Base-by-base conservation (phyloP, 2,113 vertebrate genomes). In the Etheostoma cragini region DNA sequence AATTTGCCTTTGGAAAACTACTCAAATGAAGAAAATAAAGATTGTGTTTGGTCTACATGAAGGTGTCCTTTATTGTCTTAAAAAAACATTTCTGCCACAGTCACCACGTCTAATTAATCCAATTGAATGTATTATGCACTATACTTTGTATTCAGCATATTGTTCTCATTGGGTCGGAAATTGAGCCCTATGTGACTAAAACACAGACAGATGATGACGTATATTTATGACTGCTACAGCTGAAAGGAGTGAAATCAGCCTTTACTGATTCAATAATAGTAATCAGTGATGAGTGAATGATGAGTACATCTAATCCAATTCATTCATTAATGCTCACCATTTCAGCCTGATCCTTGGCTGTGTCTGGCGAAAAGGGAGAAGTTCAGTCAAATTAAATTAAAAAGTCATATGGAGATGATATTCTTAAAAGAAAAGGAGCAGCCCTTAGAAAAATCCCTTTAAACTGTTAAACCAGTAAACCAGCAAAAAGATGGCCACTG, bases 1-100 rank as follows among this genome's bases (percentile, higher is more conserved):
- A 95, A 94, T 85, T 94, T 94, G 85, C 82, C 86, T 93, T 95
- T 85, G 42, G 91, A 82, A 42, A 81, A 72, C 24, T 60, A 46
- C 90, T 94, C 16, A 45, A 78, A 72, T 85, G 30, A 94, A 81
- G 72, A 67, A 64, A 92, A 89, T 86, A 93, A 93, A 89, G 46
- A 77, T 74, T 80, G 57, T 74, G 87, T 82, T 87, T 74, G 71
- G 78, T 88, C 73, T 87, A 73, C 1, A 6, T 46, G 14, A 67
- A 65, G n/a, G 26, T 63, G 42, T 3, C 0, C 60, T 67, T 82
- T 62, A 50, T 78, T 58, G 1, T 63, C 26, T 26, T 46, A 19
- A 19, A 16, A 10, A 11, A 47, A 14, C 0, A n/a, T 63, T 64
- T 78, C 35, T 60, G 19, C 46, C 30, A n/a, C 14, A 4, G 38